Evolutionary conservation across 2,113 vertebrate species (phyloP).

Genomic region (Hippocampus guttulatus): DNA sequence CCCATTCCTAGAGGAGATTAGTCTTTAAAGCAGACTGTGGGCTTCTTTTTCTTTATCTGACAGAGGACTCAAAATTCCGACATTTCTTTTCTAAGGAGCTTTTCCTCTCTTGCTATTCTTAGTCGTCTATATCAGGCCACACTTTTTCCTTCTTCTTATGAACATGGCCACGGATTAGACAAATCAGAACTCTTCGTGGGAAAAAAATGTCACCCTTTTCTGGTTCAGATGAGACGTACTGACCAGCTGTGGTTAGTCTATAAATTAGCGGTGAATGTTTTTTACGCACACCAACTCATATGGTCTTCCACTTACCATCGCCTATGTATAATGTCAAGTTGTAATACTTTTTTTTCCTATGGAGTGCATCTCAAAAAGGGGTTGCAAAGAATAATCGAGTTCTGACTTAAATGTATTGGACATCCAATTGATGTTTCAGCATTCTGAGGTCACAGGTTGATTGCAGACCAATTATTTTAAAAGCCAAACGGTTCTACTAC

Average conservation of each 20-base stretch:
- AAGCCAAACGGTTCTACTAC: no score
- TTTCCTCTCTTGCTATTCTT: constrained; percentile 52
- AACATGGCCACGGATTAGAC: background rate
- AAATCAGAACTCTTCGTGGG: background rate
- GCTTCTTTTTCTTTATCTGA: constrained; percentile 39
- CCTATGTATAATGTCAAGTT: background rate
- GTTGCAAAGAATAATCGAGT: background rate
- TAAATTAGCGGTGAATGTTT: background rate
- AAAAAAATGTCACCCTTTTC: background rate
- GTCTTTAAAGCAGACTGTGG: constrained; percentile 22
- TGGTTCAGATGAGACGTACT: background rate
- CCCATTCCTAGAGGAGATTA: constrained; percentile 6
- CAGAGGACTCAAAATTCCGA: constrained; percentile 42
- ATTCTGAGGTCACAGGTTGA: background rate
- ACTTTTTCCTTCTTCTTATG: background rate
- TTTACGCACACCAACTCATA: no score
- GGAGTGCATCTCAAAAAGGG: background rate
- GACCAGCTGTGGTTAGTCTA: background rate
- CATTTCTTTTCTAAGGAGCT: constrained; percentile 29
- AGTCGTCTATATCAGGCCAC: constrained; percentile 42
- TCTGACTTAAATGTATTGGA: background rate
- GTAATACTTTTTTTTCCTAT: background rate
- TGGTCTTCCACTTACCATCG: background rate
- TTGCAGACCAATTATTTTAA: background rate
- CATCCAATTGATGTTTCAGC: background rate